Base-by-base conservation (phyloP, 2,888 invertebrate species). In the Apomyelois bistriatella region DNA sequence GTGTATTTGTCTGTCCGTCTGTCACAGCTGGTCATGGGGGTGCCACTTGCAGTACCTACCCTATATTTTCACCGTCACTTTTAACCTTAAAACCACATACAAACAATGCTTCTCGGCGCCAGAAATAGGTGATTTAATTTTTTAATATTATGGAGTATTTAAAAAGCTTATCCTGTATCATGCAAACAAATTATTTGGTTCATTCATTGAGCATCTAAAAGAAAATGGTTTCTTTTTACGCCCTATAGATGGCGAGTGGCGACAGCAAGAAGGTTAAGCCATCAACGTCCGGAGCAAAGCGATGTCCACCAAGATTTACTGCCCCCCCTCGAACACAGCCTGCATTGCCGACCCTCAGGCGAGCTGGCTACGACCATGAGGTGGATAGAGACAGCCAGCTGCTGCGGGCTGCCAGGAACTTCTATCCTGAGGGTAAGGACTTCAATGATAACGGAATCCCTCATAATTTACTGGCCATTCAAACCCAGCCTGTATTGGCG, bases 351-450 rank as follows among this genome's bases (percentile, higher is more conserved):
- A 65, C 68, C 62, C 59, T 85, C 60, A 84, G 83, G 0, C 77
- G 88, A 40, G 89, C 90, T 0, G 90, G 91, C 0, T 83, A 86
- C 59, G 76, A 83, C 46, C 57, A 74, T 7, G 91, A 91, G 60
- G 54, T 85, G 38, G 78, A 79, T 1, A 59, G 56, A 15, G 88
- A 90, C 53, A 86, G 87, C 65, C 60, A 55, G 40, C 66, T 89
- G 40, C 57, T 89, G 0, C 66, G 79, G 1, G 82, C 86, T 1
- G 78, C 81, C 9, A 79, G 69, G 58, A 86, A 82, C 53, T 81
- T 66, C 53, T 89, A 86, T 51, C 89, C 90, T 35, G 87, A 88
- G 71, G 88, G 89, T 85, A 47, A 54, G 52, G 5, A n/a, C 2
- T 10, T 10, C n/a, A 37, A 5, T 37, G 37, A n/a, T 32, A 7